Evolutionary conservation across 2,797 vertebrate genomes (phyloP), one percentile per base, ranked within the genome.

Genomic region (Ataeniobius toweri): DNA sequence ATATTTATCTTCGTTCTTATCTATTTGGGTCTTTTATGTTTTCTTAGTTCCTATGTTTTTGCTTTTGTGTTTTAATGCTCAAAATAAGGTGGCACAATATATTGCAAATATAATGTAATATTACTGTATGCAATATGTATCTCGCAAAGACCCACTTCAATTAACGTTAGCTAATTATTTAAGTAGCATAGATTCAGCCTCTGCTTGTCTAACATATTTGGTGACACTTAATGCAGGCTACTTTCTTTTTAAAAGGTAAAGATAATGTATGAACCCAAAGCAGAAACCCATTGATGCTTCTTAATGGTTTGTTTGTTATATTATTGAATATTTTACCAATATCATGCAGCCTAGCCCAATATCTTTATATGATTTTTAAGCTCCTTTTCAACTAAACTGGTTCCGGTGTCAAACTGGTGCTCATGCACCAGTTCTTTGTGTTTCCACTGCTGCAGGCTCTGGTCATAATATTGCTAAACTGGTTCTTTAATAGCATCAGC

Each of bases 261-360:
- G 28, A 65, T 65, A 14, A 36, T 14, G 59, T 36, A 18, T 65
- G 31, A 65, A 39, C 63, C 18, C 63, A 67, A 67, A 41, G 63
- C 63, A 67, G 63, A 41, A 67, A 41, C 18, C 22, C 63, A 67
- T 67, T 18, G 22, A 67, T 36, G 22, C 20, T 41, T 41, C 36
- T 67, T 41, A 67, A 67, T 41, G 36, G 20, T 39, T 67, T 67
- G 44, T 44, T 44, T 44, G 36, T 41, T 41, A 67, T 41, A 41
- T 41, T 67, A 67, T 67, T n/a, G 36, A 18, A 67, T 67, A 67
- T 67, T 67, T 67, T 67, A 8, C 36, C 24, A 67, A 41, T 24
- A 67, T 67, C 2, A 9, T 22, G 20, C 63, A 1, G 10, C 63
- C 10, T 24, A 3, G 9, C 36, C 63, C 3, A 41, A 65, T 3